Percentiles rank a stretch among this genome's conserved stretches.
phyloP scores from a whole-genome alignment of 2,888 invertebrate species.

The Tolmerus cingulatus region DNA sequence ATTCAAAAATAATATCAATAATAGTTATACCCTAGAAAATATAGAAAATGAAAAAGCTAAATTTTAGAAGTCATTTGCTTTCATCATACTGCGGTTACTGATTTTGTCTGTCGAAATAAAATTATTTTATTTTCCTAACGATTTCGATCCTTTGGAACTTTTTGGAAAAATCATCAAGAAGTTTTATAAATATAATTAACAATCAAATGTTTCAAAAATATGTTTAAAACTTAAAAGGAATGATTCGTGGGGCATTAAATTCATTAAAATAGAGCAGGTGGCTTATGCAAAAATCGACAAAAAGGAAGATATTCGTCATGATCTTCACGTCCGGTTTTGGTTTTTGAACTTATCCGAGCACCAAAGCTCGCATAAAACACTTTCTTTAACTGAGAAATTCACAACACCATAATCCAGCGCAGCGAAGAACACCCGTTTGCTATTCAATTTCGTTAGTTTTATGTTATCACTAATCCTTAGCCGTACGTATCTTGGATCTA shows the following conservation, averaged over 20 bases:
- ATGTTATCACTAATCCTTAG: constrained; percentile 38
- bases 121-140: too few species aligned
- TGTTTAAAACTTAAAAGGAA: constrained; percentile 4
- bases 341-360: constrained; percentile 1
- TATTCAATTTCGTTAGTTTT: constrained; percentile 32
- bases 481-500: constrained; percentile 43
- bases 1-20: too few species aligned
- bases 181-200: too few species aligned
- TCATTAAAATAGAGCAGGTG: not conserved
- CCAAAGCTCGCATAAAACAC: not conserved
- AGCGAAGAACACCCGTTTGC: constrained; percentile 2
- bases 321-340: constrained; percentile 21
- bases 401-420: not conserved
- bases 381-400: constrained; percentile 5
- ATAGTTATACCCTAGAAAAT: too few species aligned
- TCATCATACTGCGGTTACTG: too few species aligned
- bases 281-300: constrained; percentile 9
- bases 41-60: too few species aligned
- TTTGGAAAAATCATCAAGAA: too few species aligned
- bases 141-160: too few species aligned
- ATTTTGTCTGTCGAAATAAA: too few species aligned
- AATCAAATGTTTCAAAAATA: not conserved
- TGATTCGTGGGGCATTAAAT: not conserved
- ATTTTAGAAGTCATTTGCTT: too few species aligned
- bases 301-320: not conserved